Base-by-base conservation (phyloP, 2,888 invertebrate species). In the Sesia bembeciformis region DNA sequence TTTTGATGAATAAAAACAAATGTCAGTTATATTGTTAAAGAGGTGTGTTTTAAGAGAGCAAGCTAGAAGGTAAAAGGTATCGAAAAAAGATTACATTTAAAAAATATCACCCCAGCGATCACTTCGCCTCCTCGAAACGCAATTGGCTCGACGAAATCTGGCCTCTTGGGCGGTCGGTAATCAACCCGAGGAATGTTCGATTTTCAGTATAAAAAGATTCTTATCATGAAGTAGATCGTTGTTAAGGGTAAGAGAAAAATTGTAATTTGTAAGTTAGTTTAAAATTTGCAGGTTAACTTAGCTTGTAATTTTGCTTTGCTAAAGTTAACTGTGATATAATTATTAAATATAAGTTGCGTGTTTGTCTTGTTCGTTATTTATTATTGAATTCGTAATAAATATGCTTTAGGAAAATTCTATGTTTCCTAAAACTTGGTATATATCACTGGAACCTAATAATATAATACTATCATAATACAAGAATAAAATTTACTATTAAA, bases 41-140 rank as follows among this genome's bases (percentile, higher is more conserved):
- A 40, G 50, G 55, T 56, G 55, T 42, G 52, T 52, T 55, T 51
- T 53, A 57, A 51, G 51, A 46, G 4, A 56, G 53, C 46, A 8
- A 46, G 4, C n/a, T 51, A 53, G 52, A 43, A 41, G 8, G 56
- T 8, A 73, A 79, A 77, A 80, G 81, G 84, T 86, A 87, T 87
- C 81, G 86, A 85, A 83, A 87, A 87, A 84, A 87, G 81, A 86
- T 88, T 80, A 86, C 87, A 85, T 87, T 87, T 86, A 87, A 87
- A 88, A 85, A 88, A 89, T 84, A 87, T 84, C 81, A 86, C 88
- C 88, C 88, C 60, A 73, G 87, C 74, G 88, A 84, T 86, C 87
- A 86, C 80, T 89, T 80, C 75, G 72, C 70, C 76, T 76, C 78
- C 80, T 78, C 74, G 79, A 81, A 83, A 67, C 79, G 81, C 82